Conservation (phyloP, 2,113 vertebrate species). For the Cygnus buccinator region DNA sequence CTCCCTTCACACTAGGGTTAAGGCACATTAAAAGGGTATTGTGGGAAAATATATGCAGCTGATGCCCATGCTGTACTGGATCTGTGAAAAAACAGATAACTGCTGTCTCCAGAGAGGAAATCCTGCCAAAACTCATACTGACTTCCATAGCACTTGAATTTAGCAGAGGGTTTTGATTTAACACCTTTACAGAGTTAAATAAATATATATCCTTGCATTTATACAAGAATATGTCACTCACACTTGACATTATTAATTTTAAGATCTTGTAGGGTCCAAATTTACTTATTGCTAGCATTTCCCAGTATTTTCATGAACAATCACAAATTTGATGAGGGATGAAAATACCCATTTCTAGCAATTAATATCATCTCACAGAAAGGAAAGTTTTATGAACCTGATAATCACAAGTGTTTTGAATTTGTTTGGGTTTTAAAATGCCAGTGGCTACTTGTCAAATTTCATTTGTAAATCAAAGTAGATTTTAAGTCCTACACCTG, state of each 20-base stretch:
- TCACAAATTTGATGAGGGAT: conserved; percentile 6
- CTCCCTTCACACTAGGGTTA: neutral
- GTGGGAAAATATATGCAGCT: conserved; percentile 17
- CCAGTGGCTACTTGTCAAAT: conserved; percentile 38
- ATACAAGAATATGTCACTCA: neutral
- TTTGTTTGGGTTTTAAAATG: conserved; percentile 40
- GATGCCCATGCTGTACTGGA: neutral
- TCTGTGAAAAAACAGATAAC: neutral
- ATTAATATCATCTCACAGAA: conserved; percentile 32
- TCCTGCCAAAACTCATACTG: neutral
- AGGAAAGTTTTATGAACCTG: neutral
- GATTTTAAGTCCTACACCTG: conserved; percentile 62
- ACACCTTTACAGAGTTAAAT: neutral
- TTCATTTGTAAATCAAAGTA: conserved; percentile 45
- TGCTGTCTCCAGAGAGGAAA: neutral
- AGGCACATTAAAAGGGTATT: neutral
- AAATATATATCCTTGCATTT: neutral
- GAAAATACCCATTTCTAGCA: conserved; percentile 21
- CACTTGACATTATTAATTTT: neutral
- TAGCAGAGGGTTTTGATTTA: conserved; percentile 9
- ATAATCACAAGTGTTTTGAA: conserved; percentile 24
- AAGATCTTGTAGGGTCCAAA: neutral
- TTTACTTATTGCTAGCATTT: conserved; percentile 7
- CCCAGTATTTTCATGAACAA: neutral
- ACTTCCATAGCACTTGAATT: neutral